Conservation (phyloP, 2,888 invertebrate genomes). For the Lamellibrachia satsuma region DNA sequence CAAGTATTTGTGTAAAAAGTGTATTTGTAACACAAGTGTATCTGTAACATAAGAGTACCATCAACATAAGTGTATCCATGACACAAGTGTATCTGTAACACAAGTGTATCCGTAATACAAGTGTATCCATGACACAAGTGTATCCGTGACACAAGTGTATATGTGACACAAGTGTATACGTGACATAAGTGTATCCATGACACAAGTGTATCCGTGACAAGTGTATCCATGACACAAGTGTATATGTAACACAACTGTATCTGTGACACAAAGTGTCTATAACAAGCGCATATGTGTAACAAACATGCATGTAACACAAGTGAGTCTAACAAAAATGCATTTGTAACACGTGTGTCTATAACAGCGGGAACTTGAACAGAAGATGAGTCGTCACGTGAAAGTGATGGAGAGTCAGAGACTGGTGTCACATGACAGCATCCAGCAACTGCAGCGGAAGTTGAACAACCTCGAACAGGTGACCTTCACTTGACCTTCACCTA, state of each 20-base stretch:
- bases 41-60: not conserved
- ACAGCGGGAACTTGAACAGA: conserved; percentile 29
- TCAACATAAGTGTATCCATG: not conserved
- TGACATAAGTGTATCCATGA: too few species aligned
- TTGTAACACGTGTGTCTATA: not conserved
- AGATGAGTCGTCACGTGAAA: conserved; percentile 31
- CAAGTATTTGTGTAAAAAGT: too few species aligned
- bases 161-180: not conserved
- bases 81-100: conserved; percentile 18
- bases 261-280: not conserved
- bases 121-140: not conserved
- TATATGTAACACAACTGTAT: not conserved
- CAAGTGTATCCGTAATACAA: not conserved
- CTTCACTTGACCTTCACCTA: not conserved
- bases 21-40: not conserved
- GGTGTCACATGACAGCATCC: conserved; percentile 32
- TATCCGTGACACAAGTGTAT: not conserved
- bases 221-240: not conserved
- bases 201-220: not conserved
- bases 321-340: not conserved
- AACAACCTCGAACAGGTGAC: conserved; percentile 28
- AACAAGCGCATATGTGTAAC: not conserved
- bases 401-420: conserved; percentile 24
- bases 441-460: conserved; percentile 27
- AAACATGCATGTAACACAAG: not conserved